These are phyloP conservation scores for Rhizomys pruinosus DNA, from an alignment of 2,113 vertebrate species.

Conservation along the genomic window DNA sequence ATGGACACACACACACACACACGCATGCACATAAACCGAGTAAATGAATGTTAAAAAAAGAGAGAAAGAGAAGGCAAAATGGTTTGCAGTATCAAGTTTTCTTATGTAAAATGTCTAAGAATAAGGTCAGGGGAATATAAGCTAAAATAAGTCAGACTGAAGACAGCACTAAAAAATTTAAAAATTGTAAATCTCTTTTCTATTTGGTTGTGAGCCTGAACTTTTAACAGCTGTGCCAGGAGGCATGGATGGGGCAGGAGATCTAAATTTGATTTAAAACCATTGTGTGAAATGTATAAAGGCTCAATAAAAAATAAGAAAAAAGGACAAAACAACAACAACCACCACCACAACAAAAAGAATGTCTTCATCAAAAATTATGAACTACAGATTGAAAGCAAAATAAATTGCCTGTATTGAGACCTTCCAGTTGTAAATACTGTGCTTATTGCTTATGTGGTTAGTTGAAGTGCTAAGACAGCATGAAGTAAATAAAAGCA, in stretches of 20 bases:
- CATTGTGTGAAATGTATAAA: too few species aligned
- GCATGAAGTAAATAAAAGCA: not conserved
- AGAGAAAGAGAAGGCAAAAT: not conserved
- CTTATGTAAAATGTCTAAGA: not conserved
- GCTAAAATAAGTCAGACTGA: not conserved
- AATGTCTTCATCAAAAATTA: not conserved
- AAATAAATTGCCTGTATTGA: not conserved
- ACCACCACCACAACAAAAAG: too few species aligned
- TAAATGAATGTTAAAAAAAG: not conserved
- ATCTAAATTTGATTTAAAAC: too few species aligned
- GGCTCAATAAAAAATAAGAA: too few species aligned
- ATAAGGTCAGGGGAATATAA: not conserved
- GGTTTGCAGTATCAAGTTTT: not conserved
- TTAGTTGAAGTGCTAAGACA: conserved; percentile 11
- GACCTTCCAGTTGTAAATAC: not conserved
- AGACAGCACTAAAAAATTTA: too few species aligned
- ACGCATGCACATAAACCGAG: not conserved
- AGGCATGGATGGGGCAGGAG: too few species aligned
- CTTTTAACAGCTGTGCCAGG: too few species aligned
- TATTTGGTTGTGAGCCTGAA: too few species aligned
- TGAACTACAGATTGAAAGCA: not conserved
- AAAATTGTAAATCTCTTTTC: too few species aligned
- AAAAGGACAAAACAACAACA: too few species aligned
- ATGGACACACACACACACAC: not conserved
- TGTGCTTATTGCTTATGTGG: not conserved